Evolutionary conservation across 2,113 vertebrate genomes (phyloP).

Genomic region (Corvus cornix): DNA sequence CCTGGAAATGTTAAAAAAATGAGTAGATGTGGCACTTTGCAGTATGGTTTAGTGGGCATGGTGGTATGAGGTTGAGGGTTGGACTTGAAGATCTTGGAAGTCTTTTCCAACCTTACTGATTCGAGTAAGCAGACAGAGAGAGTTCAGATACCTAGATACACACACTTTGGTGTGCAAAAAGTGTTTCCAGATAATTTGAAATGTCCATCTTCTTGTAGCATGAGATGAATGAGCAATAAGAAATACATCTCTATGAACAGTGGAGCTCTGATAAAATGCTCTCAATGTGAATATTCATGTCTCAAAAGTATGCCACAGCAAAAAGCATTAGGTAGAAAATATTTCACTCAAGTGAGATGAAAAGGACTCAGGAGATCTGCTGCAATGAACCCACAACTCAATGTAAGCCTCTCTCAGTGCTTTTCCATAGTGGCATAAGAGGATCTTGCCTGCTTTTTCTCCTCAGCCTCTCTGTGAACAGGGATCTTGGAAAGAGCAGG

Average conservation of each 20-base stretch:
- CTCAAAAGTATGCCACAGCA: not conserved
- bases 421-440: fast-evolving
- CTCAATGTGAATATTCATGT: not conserved
- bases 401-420: not conserved
- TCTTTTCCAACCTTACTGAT: not conserved
- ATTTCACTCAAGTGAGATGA: not conserved
- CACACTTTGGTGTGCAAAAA: not conserved
- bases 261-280: not conserved
- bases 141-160: not conserved
- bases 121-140: not conserved
- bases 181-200: not conserved
- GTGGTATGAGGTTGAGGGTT: not conserved
- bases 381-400: not conserved
- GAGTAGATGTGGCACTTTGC: not conserved
- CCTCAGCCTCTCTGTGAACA: not conserved
- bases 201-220: not conserved
- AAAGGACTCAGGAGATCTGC: not conserved
- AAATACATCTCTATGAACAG: not conserved
- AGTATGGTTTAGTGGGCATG: not conserved
- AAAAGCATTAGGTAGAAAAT: not conserved
- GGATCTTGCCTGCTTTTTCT: not conserved
- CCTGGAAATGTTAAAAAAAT: not conserved
- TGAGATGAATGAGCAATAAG: not conserved
- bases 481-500: not conserved
- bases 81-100: not conserved